Base-by-base conservation (phyloP, 2,888 invertebrate genomes). In the Pachliopta kotzebuea region DNA sequence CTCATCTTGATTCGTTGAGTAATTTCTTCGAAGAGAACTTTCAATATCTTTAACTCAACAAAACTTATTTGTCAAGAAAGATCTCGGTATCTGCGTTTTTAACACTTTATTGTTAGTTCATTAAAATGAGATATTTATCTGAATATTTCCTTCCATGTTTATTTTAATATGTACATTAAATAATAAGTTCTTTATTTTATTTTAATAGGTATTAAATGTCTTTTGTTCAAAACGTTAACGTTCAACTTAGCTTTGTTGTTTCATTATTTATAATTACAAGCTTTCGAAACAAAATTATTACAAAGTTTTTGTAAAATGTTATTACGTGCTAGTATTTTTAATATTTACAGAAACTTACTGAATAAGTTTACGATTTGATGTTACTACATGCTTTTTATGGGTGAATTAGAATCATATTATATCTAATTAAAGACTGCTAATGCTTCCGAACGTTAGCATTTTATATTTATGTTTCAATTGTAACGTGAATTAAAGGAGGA, bases 21-120 rank as follows among this genome's bases (percentile, higher is more conserved):
- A 71, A 65, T 68, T 65, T 72, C 75, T 78, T 79, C 78, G 85
- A n/a, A 6, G 18, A 45, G 8, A 45, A 45, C n/a, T n/a, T 45
- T 3, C 11, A 45, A 45, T 45, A 45, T 84, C 85, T 85, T 86
- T 77, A 67, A 83, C 83, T 73, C 72, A 76, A 80, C 85, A 86
- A 90, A 87, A 67, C 9, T 54, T 71, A 74, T 80, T 89, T 86
- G 84, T 79, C 83, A 79, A 81, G 68, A 79, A 87, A 87, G 87
- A 85, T 79, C 69, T 71, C 8, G 45, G 1, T 45, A 75, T 77
- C 80, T 75, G 75, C 69, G 67, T 62, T 67, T 71, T 70, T 71
- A 72, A 71, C 69, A 68, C 67, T 70, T 70, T 21, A 37, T 37
- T 11, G 11, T 56, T 31, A 56, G 21, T 8, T 21, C 9, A 21